Evolutionary conservation across 1,140 invertebrate genomes (phyloP).

Genomic region (Pemphigus obesinymphae): DNA sequence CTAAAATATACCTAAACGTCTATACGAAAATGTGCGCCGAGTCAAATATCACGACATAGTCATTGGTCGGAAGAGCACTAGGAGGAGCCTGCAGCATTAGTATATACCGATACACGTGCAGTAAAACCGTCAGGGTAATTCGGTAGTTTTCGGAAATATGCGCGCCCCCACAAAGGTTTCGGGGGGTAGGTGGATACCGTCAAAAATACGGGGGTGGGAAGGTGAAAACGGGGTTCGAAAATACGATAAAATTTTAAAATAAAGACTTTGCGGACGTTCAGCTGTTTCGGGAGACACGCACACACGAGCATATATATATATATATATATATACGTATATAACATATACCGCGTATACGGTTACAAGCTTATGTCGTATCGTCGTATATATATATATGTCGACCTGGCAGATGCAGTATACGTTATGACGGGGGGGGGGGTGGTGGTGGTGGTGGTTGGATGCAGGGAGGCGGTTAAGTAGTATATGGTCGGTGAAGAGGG

Average conservation of each 20-base stretch:
- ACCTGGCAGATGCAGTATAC: neutral
- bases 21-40: too few species aligned
- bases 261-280: neutral
- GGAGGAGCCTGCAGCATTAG: conserved; percentile 3
- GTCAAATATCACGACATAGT: too few species aligned
- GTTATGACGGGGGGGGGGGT: neutral
- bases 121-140: neutral
- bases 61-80: neutral
- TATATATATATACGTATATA: neutral
- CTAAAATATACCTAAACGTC: too few species aligned
- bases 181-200: neutral
- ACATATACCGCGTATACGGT: neutral
- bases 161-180: neutral
- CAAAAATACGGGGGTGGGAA: too few species aligned
- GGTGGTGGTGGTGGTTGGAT: neutral
- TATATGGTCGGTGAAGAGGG: neutral
- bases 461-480: neutral
- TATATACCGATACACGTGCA: neutral
- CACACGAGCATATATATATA: neutral
- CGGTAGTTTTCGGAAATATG: neutral
- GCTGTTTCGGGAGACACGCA: neutral
- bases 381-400: neutral
- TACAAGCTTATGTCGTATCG: neutral
- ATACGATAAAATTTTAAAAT: neutral
- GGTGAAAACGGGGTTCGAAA: too few species aligned